A percentile compares a stretch with the other conserved stretches of the same genome.
Conservation (phyloP, 2,888 invertebrate species). For the Cyrtodaria siliqua region DNA sequence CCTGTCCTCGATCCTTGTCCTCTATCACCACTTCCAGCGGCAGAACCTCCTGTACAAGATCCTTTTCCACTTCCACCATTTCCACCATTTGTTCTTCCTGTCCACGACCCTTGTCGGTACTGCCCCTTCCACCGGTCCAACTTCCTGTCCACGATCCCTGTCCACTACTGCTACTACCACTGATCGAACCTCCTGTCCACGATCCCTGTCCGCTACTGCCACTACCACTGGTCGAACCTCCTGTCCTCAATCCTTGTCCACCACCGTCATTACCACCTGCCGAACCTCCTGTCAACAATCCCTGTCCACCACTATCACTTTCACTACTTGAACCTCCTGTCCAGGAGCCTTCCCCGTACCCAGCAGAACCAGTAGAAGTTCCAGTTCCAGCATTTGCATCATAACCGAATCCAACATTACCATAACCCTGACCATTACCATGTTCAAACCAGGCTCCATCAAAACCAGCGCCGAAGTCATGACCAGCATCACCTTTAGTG, state of each 20-base stretch:
- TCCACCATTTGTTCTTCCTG: too few species aligned
- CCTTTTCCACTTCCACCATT: not conserved
- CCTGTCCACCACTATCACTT: too few species aligned
- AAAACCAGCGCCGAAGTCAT: too few species aligned
- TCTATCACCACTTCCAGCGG: not conserved
- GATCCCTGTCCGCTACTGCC: not conserved
- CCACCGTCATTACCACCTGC: not conserved
- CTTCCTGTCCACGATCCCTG: not conserved
- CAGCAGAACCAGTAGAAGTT: too few species aligned
- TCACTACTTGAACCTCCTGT: too few species aligned
- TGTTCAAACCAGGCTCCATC: too few species aligned
- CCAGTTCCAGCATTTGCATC: too few species aligned
- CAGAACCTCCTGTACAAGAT: not conserved
- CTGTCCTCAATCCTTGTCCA: not conserved
- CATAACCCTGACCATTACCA: too few species aligned
- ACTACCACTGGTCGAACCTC: not conserved
- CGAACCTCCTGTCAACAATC: not conserved
- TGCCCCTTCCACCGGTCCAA: conserved; percentile 1
- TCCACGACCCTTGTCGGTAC: conserved; percentile 7
- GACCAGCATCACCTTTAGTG: too few species aligned
- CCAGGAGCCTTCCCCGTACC: too few species aligned
- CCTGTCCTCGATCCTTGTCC: conserved; percentile 2
- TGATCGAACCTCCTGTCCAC: not conserved
- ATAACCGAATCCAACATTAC: too few species aligned
- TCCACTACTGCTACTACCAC: not conserved